Conservation (phyloP, 2,113 vertebrate genomes). For the Hippopotamus amphibius region DNA sequence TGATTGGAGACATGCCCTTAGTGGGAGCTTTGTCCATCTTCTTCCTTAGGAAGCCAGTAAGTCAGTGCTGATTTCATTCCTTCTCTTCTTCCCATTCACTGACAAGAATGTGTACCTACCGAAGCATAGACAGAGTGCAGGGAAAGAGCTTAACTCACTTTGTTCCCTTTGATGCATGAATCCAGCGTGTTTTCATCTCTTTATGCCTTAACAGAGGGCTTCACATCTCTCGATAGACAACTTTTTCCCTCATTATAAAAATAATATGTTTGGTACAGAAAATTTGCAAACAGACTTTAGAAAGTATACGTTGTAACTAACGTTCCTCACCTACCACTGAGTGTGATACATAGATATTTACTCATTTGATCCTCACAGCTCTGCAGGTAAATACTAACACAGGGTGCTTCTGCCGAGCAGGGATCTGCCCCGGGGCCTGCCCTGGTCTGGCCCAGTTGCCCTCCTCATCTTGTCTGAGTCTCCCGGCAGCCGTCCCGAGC, state of each 20-base stretch:
- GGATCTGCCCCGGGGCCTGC: not conserved
- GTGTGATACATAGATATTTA: not conserved
- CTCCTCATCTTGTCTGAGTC: not conserved
- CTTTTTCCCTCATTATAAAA: not conserved
- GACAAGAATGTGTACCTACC: not conserved
- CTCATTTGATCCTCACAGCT: not conserved
- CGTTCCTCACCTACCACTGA: not conserved
- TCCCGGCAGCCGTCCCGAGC: not conserved
- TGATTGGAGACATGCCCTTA: constrained; percentile 97
- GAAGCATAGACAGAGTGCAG: not conserved
- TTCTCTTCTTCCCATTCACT: not conserved
- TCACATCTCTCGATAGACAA: not conserved
- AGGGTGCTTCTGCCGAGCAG: not conserved
- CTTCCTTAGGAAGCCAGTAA: constrained; percentile 95
- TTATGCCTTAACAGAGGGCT: not conserved
- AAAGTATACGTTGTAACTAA: not conserved
- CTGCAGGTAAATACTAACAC: not conserved
- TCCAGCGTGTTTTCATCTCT: not conserved
- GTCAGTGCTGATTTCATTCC: not conserved
- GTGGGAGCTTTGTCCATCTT: constrained; percentile 96
- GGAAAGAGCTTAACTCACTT: not conserved
- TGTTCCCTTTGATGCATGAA: not conserved
- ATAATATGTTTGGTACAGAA: not conserved
- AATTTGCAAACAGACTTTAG: not conserved
- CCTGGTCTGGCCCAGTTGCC: not conserved